phyloP scores from a whole-genome alignment of 2,888 invertebrate genomes.

The Tachystola acroxantha region DNA sequence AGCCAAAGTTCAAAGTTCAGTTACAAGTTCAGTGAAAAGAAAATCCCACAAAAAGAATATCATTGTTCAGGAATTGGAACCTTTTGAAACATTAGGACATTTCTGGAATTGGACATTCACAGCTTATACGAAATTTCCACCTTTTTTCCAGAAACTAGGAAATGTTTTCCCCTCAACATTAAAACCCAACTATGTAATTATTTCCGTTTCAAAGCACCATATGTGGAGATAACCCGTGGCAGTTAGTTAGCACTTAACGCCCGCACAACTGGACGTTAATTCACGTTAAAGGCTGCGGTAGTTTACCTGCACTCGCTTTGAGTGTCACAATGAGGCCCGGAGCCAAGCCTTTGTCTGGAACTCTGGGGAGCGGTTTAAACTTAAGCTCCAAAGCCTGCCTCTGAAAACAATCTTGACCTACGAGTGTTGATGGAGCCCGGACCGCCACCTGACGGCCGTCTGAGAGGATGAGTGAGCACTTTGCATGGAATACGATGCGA shows the following conservation, averaged over 20 bases:
- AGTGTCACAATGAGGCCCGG: constrained; percentile 24
- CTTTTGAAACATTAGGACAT: too few relatives aligned
- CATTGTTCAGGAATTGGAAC: too few relatives aligned
- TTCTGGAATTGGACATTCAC: too few relatives aligned
- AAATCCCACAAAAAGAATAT: too few relatives aligned
- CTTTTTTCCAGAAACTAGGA: too few relatives aligned
- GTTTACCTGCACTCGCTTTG: constrained; percentile 31
- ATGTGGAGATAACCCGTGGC: background rate
- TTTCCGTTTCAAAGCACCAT: too few relatives aligned
- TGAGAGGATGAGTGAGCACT: background rate
- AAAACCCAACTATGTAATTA: too few relatives aligned
- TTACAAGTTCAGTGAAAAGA: too few relatives aligned
- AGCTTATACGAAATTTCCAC: too few relatives aligned
- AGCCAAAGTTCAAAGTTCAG: too few relatives aligned
- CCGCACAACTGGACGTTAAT: constrained; percentile 15
- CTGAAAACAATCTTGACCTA: constrained; percentile 43
- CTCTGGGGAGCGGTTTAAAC: constrained; percentile 30
- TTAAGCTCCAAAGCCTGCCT: constrained; percentile 31
- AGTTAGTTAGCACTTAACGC: constrained; percentile 9
- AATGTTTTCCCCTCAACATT: too few relatives aligned
- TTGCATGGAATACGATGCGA: too few relatives aligned
- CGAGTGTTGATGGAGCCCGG: constrained; percentile 4
- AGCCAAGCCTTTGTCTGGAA: constrained; percentile 31
- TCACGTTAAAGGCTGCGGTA: constrained; percentile 17
- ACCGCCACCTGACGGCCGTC: constrained; percentile 5